Evolutionary conservation across 1,140 invertebrate species (phyloP).

Genomic region (Leucophenga varia): DNA sequence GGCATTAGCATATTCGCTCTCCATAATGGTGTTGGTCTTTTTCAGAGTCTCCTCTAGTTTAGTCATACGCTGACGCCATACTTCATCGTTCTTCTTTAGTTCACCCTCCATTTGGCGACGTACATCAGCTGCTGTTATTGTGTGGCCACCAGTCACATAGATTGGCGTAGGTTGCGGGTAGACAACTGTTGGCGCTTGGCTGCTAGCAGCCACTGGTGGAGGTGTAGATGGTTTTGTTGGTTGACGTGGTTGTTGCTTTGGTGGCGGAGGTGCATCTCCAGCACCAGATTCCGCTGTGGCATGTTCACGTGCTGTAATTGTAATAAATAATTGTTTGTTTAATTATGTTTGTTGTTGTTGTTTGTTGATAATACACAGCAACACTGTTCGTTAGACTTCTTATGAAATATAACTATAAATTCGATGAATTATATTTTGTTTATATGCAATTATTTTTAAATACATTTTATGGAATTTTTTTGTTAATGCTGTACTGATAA

Average conservation of each 20-base stretch:
- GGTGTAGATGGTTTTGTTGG: conserved; percentile 16
- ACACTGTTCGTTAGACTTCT: no score
- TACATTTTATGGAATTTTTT: no score
- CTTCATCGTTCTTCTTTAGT: conserved; percentile 52
- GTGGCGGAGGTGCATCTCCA: conserved; percentile 14
- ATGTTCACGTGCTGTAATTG: conserved; percentile 36
- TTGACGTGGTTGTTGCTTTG: conserved; percentile 1
- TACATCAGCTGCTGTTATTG: conserved; percentile 49
- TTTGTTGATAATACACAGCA: no score
- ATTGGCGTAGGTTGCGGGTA: conserved; percentile 36
- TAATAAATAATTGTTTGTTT: no score
- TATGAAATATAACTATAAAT: no score
- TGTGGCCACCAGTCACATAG: conserved; percentile 40
- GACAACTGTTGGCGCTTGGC: conserved; percentile 24
- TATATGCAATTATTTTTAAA: no score
- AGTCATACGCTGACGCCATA: conserved; percentile 58
- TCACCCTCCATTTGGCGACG: conserved; percentile 53
- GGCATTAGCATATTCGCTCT: conserved; percentile 59
- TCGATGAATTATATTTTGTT: no score
- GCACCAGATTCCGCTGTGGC: conserved; percentile 11
- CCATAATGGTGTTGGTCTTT: conserved; percentile 57
- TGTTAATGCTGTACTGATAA: no score
- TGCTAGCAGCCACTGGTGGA: conserved; percentile 11
- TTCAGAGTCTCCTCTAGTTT: conserved; percentile 58
- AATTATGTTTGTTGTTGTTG: no score